Base-by-base conservation (phyloP, 2,113 vertebrate genomes). In the Terrapene triunguis region DNA sequence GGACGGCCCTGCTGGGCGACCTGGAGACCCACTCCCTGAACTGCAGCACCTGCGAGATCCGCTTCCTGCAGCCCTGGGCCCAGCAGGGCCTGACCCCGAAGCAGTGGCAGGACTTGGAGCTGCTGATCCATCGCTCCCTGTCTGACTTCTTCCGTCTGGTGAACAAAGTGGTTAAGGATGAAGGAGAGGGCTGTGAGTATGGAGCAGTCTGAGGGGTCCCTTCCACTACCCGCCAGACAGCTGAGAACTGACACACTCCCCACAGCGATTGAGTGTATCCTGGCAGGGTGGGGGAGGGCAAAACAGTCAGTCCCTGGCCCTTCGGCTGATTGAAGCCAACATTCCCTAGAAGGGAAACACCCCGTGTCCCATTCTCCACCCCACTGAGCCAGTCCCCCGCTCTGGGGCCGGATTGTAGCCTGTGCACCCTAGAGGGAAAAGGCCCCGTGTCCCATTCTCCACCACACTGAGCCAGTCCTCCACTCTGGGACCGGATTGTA, bases 121-220 rank as follows among this genome's bases (percentile, higher is more conserved):
- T 9, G 7, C 14, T 59, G 8, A 14, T 57, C 38, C 54, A 21
- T 44, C 12, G 19, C 38, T 83, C 19, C 54, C 27, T 47, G n/a
- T 9, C 17, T 6, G 17, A 42, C 53, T 59, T 59, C 81, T 10
- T 4, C 5, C 22, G 27, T 1, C 8, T 2, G 5, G 1, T 29
- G 57, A 59, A 13, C n/a, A 44, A 1, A 29, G 10, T 4, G 1
- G 25, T 2, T 3, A 1, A 10, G 51, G 6, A 25, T 53, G n/a
- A 2, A 16, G 24, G 42, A 10, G 6, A 0, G 12, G 16, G 24
- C 38, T 82, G 80, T 82, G 53, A 82, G 81, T 44, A 29, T 9
- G n/a, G 10, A 6, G n/a, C 25, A 4, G 53, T 21, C 53, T 54
- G 53, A 54, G 53, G 53, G 53, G 1, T 54, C 14, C 1, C 53